A percentile compares a stretch with the other conserved stretches of the same genome.
These are phyloP conservation scores for Rhabdomys pumilio DNA, from an alignment of 2,797 vertebrate genomes.

Conservation along the genomic window DNA sequence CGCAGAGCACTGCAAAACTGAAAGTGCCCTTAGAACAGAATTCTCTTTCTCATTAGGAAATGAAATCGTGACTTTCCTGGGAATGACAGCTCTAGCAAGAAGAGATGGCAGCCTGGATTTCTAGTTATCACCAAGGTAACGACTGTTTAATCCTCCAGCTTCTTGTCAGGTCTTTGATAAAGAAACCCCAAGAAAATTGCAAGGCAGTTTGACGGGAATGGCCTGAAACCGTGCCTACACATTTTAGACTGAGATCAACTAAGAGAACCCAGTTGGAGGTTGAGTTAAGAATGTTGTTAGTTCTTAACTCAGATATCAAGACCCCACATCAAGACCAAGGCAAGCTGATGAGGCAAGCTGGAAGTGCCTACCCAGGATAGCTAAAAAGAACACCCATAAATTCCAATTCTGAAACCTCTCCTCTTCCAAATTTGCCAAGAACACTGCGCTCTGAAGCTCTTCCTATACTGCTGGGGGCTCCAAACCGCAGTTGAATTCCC, in stretches of 20 bases:
- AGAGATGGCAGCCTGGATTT: slow-evolving; percentile 58
- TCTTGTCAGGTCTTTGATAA: slow-evolving; percentile 64
- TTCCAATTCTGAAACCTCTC: slow-evolving; percentile 2
- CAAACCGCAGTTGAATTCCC: neutral
- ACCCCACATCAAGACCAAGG: neutral
- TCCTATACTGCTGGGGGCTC: neutral
- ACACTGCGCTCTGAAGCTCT: neutral
- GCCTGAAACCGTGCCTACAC: slow-evolving; percentile 27
- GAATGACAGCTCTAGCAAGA: slow-evolving; percentile 57
- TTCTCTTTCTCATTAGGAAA: slow-evolving; percentile 67
- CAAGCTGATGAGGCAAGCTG: neutral
- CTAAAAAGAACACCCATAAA: slow-evolving; percentile 11
- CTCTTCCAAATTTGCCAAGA: slow-evolving; percentile 14
- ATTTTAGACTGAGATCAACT: slow-evolving; percentile 24
- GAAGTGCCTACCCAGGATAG: neutral
- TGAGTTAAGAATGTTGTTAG: neutral
- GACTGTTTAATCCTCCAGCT: slow-evolving; percentile 44
- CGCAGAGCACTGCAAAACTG: slow-evolving; percentile 26
- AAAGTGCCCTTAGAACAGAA: slow-evolving; percentile 62
- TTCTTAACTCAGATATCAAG: neutral
- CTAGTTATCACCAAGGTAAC: slow-evolving; percentile 57
- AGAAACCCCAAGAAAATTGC: slow-evolving; percentile 59
- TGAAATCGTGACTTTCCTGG: slow-evolving; percentile 64
- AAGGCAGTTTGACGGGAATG: slow-evolving; percentile 10
- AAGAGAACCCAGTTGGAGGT: neutral